Evolutionary conservation across 1,140 invertebrate genomes (phyloP).

Genomic region (Drosophila virilis): DNA sequence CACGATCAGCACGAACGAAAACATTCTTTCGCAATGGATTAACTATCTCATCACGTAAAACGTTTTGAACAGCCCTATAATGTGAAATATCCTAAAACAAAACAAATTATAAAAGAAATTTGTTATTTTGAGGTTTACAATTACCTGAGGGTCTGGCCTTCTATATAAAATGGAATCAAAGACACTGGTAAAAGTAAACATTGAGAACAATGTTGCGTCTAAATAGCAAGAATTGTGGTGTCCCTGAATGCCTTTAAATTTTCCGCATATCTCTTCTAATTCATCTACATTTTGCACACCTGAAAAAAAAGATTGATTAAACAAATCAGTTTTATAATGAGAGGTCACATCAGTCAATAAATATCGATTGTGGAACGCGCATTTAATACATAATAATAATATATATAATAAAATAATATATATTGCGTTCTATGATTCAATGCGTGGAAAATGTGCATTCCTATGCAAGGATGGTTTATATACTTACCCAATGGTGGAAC

Average conservation of each 20-base stretch:
- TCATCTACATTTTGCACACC: constrained; percentile 85
- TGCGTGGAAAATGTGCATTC: no score
- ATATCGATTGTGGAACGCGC: no score
- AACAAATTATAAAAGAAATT: not conserved
- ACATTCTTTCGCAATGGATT: constrained; percentile 95
- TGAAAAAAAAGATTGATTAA: no score
- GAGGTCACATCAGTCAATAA: no score
- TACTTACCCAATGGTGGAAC: constrained; percentile 89
- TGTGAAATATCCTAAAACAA: constrained; percentile 89
- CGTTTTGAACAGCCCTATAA: constrained; percentile 94
- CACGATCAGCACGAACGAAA: constrained; percentile 96
- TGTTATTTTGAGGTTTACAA: not conserved
- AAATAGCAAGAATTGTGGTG: constrained; percentile 99
- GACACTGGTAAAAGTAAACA: constrained; percentile 98
- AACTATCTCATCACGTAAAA: constrained; percentile 97
- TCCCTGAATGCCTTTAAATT: constrained; percentile 96
- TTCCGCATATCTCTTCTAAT: constrained; percentile 89
- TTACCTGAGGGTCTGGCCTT: constrained; percentile 88
- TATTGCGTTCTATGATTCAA: no score
- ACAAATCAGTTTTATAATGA: not conserved
- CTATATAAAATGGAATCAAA: constrained; percentile 96
- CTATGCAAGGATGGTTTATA: not conserved
- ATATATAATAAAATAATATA: not conserved
- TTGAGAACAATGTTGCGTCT: constrained; percentile 97
- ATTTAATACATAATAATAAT: no score